A percentile compares a stretch with the other conserved stretches of the same genome.
Evolutionary conservation across 2,113 vertebrate species (phyloP).

Genomic region (Rutilus rutilus): DNA sequence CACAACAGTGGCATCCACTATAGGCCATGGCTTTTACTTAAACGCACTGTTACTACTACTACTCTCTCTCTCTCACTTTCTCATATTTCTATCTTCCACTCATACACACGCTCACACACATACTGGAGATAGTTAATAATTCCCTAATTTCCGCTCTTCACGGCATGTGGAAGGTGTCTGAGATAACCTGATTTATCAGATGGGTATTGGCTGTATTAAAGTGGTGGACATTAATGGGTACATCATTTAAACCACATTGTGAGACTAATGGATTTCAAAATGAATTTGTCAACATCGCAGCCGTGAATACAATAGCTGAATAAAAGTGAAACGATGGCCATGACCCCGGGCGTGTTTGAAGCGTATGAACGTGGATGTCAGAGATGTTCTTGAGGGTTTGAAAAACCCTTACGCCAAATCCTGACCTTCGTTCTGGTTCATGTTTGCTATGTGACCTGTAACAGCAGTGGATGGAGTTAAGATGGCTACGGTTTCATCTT

Average conservation of each 20-base stretch:
- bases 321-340: conserved; percentile 56
- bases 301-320: conserved; percentile 75
- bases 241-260: conserved; percentile 77
- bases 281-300: conserved; percentile 80
- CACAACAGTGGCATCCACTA: too few relatives aligned
- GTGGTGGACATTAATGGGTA: conserved; percentile 74
- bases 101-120: conserved; percentile 49
- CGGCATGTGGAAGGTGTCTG: conserved; percentile 71
- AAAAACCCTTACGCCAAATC: background rate
- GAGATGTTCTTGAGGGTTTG: background rate
- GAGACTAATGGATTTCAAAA: conserved; percentile 80
- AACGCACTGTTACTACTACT: too few relatives aligned
- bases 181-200: conserved; percentile 82
- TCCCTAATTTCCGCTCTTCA: conserved; percentile 78
- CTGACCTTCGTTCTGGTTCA: conserved; percentile 1
- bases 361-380: conserved; percentile 6
- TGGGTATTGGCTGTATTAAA: conserved; percentile 76
- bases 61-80: conserved; percentile 71
- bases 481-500: background rate
- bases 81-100: conserved; percentile 50
- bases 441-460: background rate
- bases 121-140: conserved; percentile 76
- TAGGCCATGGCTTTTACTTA: too few relatives aligned
- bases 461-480: background rate
- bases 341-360: background rate